phyloP scores from a whole-genome alignment of 2,797 vertebrate species.

The Eulemur albifrons region DNA sequence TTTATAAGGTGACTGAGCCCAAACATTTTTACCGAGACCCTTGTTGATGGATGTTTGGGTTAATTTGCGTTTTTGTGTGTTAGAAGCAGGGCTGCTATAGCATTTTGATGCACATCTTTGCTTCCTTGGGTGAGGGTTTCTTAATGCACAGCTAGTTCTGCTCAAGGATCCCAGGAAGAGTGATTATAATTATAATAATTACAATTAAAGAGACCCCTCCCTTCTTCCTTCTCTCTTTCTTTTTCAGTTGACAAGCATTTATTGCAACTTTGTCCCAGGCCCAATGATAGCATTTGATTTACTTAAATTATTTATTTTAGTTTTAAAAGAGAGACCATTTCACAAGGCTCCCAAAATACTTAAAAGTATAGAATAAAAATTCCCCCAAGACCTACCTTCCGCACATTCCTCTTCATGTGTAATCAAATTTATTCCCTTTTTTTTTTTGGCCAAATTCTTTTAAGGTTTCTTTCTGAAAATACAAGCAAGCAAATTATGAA shows the following conservation, averaged over 20 bases:
- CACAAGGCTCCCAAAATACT: not conserved
- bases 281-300: not conserved
- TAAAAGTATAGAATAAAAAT: not conserved
- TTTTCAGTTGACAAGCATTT: not conserved
- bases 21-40: no score
- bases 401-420: not conserved
- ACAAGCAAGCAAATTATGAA: not conserved
- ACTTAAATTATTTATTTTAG: not conserved
- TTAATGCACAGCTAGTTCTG: not conserved
- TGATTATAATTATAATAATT: not conserved
- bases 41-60: not conserved
- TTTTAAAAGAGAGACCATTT: not conserved
- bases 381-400: fast-evolving
- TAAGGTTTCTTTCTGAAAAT: not conserved
- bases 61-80: not conserved
- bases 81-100: not conserved
- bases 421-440: not conserved
- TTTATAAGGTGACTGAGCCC: not conserved
- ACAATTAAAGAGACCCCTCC: not conserved
- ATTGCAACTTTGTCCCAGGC: not conserved
- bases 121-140: not conserved
- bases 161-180: fast-evolving
- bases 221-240: not conserved
- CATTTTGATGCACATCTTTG: not conserved
- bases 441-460: not conserved